Conservation (phyloP, 2,113 vertebrate species). For the Helogale parvula region DNA sequence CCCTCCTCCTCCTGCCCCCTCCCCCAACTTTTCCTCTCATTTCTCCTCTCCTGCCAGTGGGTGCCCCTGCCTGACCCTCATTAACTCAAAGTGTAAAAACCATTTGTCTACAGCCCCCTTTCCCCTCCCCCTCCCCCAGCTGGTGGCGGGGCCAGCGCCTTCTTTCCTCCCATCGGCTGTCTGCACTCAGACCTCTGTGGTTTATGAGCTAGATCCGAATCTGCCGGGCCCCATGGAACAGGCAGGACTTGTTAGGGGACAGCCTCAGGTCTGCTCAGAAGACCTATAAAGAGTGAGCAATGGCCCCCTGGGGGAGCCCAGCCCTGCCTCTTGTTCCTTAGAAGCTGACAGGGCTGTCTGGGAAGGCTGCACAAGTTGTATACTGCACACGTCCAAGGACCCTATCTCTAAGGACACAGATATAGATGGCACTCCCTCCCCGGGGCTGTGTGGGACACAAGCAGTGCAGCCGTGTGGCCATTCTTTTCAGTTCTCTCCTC, state of each 20-base stretch:
- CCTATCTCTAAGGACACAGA: neutral
- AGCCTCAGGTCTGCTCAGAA: neutral
- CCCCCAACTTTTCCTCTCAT: conserved; percentile 58
- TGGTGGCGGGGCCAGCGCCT: conserved; percentile 71
- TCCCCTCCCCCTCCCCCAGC: conserved; percentile 53
- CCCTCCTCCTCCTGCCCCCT: neutral
- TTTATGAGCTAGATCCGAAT: conserved; percentile 58
- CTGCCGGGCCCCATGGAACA: neutral
- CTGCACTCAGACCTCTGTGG: conserved; percentile 68
- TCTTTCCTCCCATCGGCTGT: conserved; percentile 69
- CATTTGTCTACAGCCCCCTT: conserved; percentile 76
- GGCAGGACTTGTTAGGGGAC: conserved; percentile 27
- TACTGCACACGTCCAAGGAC: neutral
- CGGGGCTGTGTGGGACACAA: neutral
- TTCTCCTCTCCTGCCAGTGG: conserved; percentile 66
- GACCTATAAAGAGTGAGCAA: neutral
- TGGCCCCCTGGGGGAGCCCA: neutral
- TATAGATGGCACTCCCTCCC: neutral
- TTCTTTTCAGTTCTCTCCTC: neutral
- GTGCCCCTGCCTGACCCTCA: conserved; percentile 84
- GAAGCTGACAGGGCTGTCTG: neutral
- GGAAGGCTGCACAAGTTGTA: neutral
- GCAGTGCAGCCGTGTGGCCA: rapidly evolving
- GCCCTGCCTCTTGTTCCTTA: neutral
- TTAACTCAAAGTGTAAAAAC: conserved; percentile 85